phyloP scores from a whole-genome alignment of 2,888 invertebrate species.

The Cephus spinipes region DNA sequence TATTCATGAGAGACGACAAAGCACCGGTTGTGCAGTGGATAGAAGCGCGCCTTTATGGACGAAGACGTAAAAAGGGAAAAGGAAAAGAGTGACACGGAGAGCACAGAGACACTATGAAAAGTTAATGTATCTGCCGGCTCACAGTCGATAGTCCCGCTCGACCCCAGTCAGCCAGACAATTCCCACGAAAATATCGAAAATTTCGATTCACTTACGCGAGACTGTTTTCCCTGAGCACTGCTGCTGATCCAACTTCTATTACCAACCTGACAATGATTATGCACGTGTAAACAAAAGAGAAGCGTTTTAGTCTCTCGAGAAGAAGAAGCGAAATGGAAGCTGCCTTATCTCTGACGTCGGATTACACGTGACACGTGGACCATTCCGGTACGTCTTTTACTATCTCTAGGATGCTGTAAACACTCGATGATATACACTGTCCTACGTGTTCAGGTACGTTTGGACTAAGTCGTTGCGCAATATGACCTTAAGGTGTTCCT shows the following conservation, averaged over 20 bases:
- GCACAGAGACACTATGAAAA: neutral
- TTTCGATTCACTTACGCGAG: neutral
- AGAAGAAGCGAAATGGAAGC: neutral
- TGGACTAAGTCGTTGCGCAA: neutral
- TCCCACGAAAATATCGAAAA: neutral
- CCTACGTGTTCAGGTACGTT: neutral
- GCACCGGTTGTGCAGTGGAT: neutral
- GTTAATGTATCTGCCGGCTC: neutral
- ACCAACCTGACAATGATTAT: neutral
- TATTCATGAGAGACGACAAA: neutral
- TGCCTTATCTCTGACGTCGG: neutral
- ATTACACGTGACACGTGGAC: neutral
- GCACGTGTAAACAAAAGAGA: neutral
- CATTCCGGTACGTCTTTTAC: neutral
- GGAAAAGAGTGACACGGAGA: neutral
- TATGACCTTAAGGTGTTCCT: neutral
- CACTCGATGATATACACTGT: neutral
- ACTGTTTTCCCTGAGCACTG: neutral
- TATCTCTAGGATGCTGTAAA: neutral
- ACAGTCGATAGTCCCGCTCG: neutral
- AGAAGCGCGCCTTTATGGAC: neutral
- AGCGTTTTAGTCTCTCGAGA: neutral
- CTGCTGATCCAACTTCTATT: neutral
- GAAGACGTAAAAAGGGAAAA: neutral
- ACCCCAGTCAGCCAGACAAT: neutral